These are phyloP conservation scores for Acanthopagrus latus DNA, from an alignment of 2,797 vertebrate genomes.

Conservation along the genomic window DNA sequence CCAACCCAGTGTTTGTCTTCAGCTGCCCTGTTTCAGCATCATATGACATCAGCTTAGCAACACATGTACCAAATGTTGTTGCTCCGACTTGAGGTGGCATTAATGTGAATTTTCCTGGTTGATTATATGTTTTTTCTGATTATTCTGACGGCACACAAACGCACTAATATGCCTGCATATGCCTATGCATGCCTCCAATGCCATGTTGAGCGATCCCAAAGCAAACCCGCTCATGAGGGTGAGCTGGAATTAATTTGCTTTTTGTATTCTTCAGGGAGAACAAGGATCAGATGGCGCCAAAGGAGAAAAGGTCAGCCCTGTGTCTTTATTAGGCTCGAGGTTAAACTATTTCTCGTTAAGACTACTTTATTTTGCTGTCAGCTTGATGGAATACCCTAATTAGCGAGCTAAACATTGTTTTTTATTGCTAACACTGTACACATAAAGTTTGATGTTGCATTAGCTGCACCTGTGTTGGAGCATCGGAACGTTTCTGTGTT, in stretches of 20 bases:
- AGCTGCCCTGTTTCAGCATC: no score
- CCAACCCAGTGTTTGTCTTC: no score
- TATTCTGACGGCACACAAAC: no score
- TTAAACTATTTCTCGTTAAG: constrained; percentile 26
- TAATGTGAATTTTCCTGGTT: no score
- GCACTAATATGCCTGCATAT: constrained; percentile 11
- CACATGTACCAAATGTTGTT: no score
- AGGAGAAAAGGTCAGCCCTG: constrained; percentile 79
- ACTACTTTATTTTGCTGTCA: constrained; percentile 5
- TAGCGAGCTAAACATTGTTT: background rate
- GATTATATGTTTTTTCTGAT: no score
- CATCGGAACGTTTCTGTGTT: background rate
- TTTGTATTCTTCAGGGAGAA: constrained; percentile 73
- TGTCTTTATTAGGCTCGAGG: constrained; percentile 19
- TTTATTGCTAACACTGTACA: background rate
- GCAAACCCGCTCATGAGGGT: constrained; percentile 11
- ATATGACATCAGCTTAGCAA: no score
- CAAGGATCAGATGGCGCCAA: constrained; percentile 71
- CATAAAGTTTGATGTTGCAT: background rate
- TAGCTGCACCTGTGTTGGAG: background rate
- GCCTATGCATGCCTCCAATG: constrained; percentile 7
- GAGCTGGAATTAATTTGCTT: constrained; percentile 42
- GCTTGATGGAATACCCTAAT: background rate
- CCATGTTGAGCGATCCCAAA: constrained; percentile 19
- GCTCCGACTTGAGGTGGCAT: no score